These are phyloP conservation scores for Triops cancriformis DNA, from an alignment of 1,140 invertebrate species.

Conservation along the genomic window DNA sequence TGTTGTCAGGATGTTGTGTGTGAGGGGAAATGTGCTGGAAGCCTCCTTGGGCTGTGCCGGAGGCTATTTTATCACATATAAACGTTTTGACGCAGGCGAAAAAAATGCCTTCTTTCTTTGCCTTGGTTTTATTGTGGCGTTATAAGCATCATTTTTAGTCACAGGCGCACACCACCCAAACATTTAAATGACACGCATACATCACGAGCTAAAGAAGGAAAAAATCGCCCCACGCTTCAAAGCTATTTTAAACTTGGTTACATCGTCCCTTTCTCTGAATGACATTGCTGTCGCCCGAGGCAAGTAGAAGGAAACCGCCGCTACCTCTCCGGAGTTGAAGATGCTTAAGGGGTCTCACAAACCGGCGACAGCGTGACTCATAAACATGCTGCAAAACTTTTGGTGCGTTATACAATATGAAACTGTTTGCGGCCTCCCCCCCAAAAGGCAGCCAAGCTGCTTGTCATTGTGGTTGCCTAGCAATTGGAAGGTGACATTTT, in stretches of 20 bases:
- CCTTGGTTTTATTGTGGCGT: neutral
- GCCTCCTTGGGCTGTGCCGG: neutral
- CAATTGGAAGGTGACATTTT: neutral
- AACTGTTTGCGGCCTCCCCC: too few relatives aligned
- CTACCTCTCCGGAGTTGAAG: too few relatives aligned
- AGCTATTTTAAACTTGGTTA: neutral
- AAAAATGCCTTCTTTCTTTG: neutral
- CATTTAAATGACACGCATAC: neutral
- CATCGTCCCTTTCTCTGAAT: neutral
- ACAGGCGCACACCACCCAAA: neutral
- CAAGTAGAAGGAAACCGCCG: neutral
- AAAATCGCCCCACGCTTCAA: neutral
- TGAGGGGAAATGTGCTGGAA: neutral
- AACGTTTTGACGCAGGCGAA: neutral
- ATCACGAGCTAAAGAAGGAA: neutral
- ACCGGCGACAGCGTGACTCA: neutral
- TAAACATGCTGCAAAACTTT: neutral
- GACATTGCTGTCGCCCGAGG: neutral
- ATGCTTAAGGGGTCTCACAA: neutral
- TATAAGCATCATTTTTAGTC: neutral
- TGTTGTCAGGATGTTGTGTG: neutral
- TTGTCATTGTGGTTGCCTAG: neutral
- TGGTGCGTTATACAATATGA: neutral
- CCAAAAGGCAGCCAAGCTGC: too few relatives aligned
- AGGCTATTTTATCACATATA: neutral